These are phyloP conservation scores for Hemichromis elongatus DNA, from an alignment of 2,113 vertebrate genomes.

Conservation along the genomic window DNA sequence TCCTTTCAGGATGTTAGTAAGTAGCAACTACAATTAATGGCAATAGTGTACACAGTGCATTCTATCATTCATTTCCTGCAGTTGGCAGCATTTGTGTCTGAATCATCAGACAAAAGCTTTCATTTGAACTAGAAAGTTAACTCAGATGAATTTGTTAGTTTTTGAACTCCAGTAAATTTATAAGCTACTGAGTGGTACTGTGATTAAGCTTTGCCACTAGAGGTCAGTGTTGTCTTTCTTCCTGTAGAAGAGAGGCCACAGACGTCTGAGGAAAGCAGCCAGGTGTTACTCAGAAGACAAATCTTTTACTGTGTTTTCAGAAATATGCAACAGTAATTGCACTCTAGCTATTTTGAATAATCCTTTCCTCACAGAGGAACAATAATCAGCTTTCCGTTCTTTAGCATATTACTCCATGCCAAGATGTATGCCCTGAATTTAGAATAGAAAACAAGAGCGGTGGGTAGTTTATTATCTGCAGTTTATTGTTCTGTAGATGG, in stretches of 20 bases:
- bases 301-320: neutral
- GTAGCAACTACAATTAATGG: neutral
- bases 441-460: neutral
- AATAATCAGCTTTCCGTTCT: neutral
- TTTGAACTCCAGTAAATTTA: neutral
- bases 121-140: neutral
- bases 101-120: neutral
- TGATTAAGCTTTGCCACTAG: constrained; percentile 7
- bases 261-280: neutral
- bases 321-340: neutral
- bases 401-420: neutral
- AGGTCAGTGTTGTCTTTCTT: constrained; percentile 14
- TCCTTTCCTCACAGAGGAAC: neutral
- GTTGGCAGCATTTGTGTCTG: neutral
- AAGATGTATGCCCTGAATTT: neutral
- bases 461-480: neutral
- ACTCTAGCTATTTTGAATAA: neutral
- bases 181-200: neutral
- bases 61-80: neutral
- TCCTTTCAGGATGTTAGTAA: neutral
- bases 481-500: neutral
- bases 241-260: neutral
- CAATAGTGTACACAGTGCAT: neutral
- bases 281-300: neutral
- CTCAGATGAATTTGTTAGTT: neutral